Evolutionary conservation across 2,888 invertebrate genomes (phyloP), one percentile per base, ranked within the genome.

Genomic region (Xestia ashworthii): DNA sequence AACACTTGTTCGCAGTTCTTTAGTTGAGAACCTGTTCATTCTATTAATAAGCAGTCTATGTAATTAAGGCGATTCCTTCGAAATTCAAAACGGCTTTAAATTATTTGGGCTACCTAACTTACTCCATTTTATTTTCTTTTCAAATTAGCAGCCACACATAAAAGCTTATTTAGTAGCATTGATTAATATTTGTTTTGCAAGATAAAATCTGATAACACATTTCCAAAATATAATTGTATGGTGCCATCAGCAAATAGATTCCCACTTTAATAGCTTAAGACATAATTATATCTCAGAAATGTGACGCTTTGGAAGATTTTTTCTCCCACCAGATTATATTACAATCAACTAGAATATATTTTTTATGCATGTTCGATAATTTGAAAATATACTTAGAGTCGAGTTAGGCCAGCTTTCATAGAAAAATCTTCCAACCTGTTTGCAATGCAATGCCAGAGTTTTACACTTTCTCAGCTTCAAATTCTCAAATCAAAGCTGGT

Each of bases 1-100:
- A 65, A 48, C 41, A 46, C 38, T 76, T 41, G 41, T 5, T 64
- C 41, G 41, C n/a, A 41, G 22, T 64, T 22, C 64, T 64, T 64
- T 19, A 64, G 12, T 41, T 41, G 12, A 60, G 32, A 41, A 62
- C 62, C 22, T 62, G 64, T 64, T 22, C 62, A 64, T 41, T 41
- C n/a, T 6, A 64, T 41, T 58, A 55, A 55, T 55, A n/a, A 12
- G 55, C n/a, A 55, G 55, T n/a, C 5, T 41, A 64, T 8, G 9
- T 41, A 41, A 41, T 8, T 9, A 41, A n/a, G 38, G 19, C 19
- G 19, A 62, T 62, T 41, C 12, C n/a, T n/a, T 14, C 14, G 14
- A n/a, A n/a, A 44, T n/a, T 64, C 41, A 41, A 44, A 65, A n/a
- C 3, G 32, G 4, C 4, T 62, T 38, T 62, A 0, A 5, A 62